Conservation (phyloP, 2,888 invertebrate genomes). For the Tipula vernalis region DNA sequence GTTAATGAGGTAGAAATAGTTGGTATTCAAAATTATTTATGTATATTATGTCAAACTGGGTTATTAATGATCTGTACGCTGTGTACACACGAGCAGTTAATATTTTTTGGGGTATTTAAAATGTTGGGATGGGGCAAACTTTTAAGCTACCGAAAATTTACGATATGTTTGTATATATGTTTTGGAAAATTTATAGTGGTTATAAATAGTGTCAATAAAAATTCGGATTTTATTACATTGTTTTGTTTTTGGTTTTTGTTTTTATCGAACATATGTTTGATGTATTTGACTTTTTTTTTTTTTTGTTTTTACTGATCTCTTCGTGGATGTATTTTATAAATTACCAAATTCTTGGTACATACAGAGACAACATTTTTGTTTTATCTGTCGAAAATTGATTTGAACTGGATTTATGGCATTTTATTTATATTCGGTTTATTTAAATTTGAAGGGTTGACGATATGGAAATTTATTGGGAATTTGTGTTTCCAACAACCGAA, state of each 20-base stretch:
- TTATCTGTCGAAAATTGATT: constrained; percentile 4
- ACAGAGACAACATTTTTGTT: neutral
- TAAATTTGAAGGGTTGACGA: neutral
- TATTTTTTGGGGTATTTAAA: neutral
- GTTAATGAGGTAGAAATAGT: neutral
- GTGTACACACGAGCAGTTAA: neutral
- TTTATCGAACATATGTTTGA: neutral
- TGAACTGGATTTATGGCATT: neutral
- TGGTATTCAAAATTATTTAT: neutral
- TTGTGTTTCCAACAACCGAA: neutral
- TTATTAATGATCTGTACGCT: neutral
- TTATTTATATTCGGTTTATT: neutral
- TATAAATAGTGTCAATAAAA: neutral
- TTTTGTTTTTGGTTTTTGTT: neutral
- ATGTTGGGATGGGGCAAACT: neutral
- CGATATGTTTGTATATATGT: neutral
- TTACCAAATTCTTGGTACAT: neutral
- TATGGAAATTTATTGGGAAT: neutral
- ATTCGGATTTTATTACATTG: neutral
- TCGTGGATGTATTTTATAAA: neutral
- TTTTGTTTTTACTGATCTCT: neutral
- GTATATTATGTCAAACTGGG: neutral
- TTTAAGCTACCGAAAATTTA: neutral
- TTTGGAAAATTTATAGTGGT: neutral
- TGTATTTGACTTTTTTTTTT: neutral